These are phyloP conservation scores for Thalassophryne amazonica DNA, from an alignment of 2,797 vertebrate species.

Conservation along the genomic window DNA sequence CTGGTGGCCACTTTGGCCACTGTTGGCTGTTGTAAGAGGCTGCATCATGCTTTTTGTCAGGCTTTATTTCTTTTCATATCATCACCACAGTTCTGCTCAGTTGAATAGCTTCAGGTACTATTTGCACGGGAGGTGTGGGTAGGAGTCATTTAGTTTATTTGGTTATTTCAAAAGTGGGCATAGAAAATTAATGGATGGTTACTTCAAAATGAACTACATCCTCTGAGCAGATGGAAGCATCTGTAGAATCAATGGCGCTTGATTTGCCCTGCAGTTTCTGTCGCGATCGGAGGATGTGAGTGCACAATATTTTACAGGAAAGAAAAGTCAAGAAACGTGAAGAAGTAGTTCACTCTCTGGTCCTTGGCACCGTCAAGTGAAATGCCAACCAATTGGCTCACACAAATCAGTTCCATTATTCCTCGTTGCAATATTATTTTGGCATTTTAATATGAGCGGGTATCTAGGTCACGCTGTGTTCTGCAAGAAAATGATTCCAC, in stretches of 20 bases:
- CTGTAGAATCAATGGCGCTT: constrained; percentile 19
- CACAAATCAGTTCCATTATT: not conserved
- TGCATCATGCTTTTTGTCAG: no score
- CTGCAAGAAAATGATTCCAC: not conserved
- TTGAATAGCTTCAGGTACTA: constrained; percentile 14
- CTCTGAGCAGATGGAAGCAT: constrained; percentile 31
- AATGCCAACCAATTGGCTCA: no score
- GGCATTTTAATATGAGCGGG: constrained; percentile 9
- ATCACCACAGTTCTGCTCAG: constrained; percentile 3
- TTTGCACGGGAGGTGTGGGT: not conserved
- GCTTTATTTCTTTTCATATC: constrained; percentile 1
- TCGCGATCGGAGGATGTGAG: constrained; percentile 12
- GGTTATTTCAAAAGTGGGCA: constrained; percentile 29
- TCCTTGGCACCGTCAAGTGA: constrained; percentile 4
- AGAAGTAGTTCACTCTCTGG: constrained; percentile 34
- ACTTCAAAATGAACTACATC: constrained; percentile 18
- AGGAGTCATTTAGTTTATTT: constrained; percentile 27
- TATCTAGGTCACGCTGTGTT: constrained; percentile 40
- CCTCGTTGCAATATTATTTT: constrained; percentile 4
- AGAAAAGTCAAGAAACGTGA: not conserved
- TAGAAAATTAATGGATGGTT: no score
- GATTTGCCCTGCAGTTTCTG: constrained; percentile 19
- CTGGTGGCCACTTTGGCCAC: no score
- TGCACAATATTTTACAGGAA: not conserved
- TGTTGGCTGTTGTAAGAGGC: no score